Conservation (phyloP, 2,797 vertebrate genomes). For the Anolis apletophallus region DNA sequence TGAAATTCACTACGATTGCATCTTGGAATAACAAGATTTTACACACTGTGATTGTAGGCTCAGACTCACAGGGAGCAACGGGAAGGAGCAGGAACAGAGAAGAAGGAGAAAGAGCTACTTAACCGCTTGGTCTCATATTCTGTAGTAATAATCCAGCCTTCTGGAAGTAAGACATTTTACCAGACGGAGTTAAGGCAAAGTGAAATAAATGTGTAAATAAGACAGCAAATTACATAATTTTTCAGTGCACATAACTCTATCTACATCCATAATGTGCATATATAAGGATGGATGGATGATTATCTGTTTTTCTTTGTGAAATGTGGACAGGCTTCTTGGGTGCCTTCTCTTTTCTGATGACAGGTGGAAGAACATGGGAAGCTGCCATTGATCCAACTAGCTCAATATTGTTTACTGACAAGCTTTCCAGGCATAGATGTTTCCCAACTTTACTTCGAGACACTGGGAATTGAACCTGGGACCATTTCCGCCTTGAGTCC, state of each 20-base stretch:
- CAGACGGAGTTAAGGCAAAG: not conserved
- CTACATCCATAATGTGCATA: not conserved
- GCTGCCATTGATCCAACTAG: not conserved
- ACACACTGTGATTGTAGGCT: not conserved
- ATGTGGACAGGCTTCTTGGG: not conserved
- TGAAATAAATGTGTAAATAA: not conserved
- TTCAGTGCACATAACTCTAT: not conserved
- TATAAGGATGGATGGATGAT: not conserved
- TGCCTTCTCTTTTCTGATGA: not conserved
- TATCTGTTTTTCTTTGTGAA: not conserved
- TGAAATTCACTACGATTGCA: not conserved
- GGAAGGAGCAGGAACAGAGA: not conserved
- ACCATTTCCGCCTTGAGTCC: no score
- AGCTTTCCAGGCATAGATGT: not conserved
- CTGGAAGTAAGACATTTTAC: not conserved
- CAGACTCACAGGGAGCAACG: not conserved
- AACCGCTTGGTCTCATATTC: not conserved
- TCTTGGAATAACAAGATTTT: slow-evolving; percentile 5
- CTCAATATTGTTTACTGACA: not conserved
- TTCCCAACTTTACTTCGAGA: not conserved
- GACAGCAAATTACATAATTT: not conserved
- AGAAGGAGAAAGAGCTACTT: no score
- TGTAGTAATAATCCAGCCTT: not conserved
- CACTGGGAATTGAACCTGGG: not conserved
- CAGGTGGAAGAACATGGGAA: not conserved